Evolutionary conservation across 2,113 vertebrate genomes (phyloP), one percentile per base, ranked within the genome.

Genomic region (Gasterosteus nipponicus): DNA sequence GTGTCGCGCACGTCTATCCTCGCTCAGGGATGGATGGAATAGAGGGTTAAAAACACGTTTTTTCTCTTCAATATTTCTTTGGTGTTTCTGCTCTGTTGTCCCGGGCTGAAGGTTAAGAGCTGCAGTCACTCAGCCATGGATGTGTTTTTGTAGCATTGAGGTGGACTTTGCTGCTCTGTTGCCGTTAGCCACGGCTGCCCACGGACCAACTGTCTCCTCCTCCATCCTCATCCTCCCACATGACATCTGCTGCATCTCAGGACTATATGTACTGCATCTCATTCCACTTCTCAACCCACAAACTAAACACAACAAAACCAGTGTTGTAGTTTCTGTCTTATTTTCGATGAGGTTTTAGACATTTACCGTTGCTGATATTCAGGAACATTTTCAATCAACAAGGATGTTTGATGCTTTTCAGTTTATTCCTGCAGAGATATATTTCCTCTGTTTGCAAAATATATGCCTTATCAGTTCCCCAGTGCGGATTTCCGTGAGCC

Each of bases 181-280:
- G 80, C 74, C 81, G 54, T 89, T 81, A 70, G 71, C 88, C 73
- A 77, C 86, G 63, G 72, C 86, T 83, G 84, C 87, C 91, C 89
- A 92, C 90, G 82, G 75, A 68, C 69, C 64, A 72, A 77, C 73
- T 89, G 69, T 74, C 85, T 86, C 78, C 80, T 85, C 84, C 84
- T 78, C 80, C 78, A n/a, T 87, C 82, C 75, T 64, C 35, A 75
- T 88, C 92, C 90, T 89, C 92, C 92, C 60, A 92, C 91, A 84
- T 68, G 69, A 90, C 85, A 89, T 92, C 89, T 89, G 90, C 79
- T 81, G 77, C 80, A 78, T 91, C 81, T 81, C 75, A 82, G 77
- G 67, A 71, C 60, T 19, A 41, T 33, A 42, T 39, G 41, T 14
- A 14, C 53, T 54, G 10, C 46, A 35, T 75, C 75, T 77, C 84